Base-by-base conservation (phyloP, 2,888 invertebrate species). In the Aproaerema taeniolella region DNA sequence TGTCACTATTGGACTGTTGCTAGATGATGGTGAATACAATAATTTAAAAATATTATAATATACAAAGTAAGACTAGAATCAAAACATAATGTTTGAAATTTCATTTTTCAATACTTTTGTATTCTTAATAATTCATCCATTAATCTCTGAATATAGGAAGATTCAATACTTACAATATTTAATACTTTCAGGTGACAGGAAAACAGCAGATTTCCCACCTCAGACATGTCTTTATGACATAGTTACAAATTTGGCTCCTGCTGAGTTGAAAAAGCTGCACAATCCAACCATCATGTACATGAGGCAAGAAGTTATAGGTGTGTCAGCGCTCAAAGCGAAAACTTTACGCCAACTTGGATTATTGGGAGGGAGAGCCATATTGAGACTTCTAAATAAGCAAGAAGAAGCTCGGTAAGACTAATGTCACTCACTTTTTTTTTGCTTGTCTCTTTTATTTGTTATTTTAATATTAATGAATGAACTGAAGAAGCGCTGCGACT, bases 21-120 rank as follows among this genome's bases (percentile, higher is more conserved):
- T 95, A 33, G 93, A 93, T 75, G 90, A 91, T 77, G 95, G 96
- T 64, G n/a, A n/a, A n/a, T n/a, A n/a, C n/a, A n/a, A n/a, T n/a
- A n/a, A n/a, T n/a, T n/a, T n/a, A n/a, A n/a, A n/a, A n/a, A n/a
- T n/a, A n/a, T n/a, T n/a, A n/a, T n/a, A n/a, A n/a, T n/a, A n/a
- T n/a, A n/a, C n/a, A n/a, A n/a, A n/a, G n/a, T n/a, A n/a, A n/a
- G n/a, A n/a, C n/a, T n/a, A n/a, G n/a, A n/a, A n/a, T n/a, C n/a
- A n/a, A n/a, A n/a, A n/a, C n/a, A n/a, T n/a, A n/a, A n/a, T n/a
- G n/a, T n/a, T n/a, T n/a, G n/a, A n/a, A n/a, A n/a, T n/a, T n/a
- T n/a, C n/a, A n/a, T n/a, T n/a, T n/a, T n/a, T n/a, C n/a, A n/a
- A n/a, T n/a, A n/a, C n/a, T n/a, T n/a, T n/a, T n/a, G n/a, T n/a